These are phyloP conservation scores for Leuciscus idus DNA, from an alignment of 2,113 vertebrate species.

Conservation along the genomic window DNA sequence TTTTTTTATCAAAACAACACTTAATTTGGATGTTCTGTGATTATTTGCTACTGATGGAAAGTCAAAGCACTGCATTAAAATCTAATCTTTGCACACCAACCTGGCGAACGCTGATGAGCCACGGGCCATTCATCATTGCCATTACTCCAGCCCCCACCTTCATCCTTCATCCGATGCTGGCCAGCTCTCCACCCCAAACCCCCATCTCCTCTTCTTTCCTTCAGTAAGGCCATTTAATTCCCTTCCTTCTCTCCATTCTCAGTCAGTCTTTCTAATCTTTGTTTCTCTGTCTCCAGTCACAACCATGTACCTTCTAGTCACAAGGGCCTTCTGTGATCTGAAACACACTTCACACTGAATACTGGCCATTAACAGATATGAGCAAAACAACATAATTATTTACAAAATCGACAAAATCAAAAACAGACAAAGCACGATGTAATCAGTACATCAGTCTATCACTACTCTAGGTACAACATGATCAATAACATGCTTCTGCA, in stretches of 20 bases:
- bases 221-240: conserved; percentile 44
- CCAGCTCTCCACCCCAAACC: conserved; percentile 56
- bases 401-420: not conserved
- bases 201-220: not conserved
- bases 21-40: conserved; percentile 73
- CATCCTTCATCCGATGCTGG: conserved; percentile 55
- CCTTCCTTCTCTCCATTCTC: conserved; percentile 51
- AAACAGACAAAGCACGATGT: not conserved
- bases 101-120: conserved; percentile 77
- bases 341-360: conserved; percentile 30
- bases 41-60: conserved; percentile 70
- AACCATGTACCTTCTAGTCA: conserved; percentile 9
- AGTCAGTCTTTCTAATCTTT: conserved; percentile 56
- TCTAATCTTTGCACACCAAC: conserved; percentile 81
- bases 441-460: too few species aligned
- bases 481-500: not conserved
- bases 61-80: conserved; percentile 78
- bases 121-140: conserved; percentile 78
- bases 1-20: conserved; percentile 69
- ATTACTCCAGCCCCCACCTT: conserved; percentile 76
- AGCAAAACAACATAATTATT: not conserved
- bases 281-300: conserved; percentile 46
- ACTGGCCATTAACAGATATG: not conserved
- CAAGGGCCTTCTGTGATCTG: conserved; percentile 23
- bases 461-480: too few species aligned